These are phyloP conservation scores for Pygoscelis antarcticus DNA, from an alignment of 2,113 vertebrate species.

Conservation along the genomic window DNA sequence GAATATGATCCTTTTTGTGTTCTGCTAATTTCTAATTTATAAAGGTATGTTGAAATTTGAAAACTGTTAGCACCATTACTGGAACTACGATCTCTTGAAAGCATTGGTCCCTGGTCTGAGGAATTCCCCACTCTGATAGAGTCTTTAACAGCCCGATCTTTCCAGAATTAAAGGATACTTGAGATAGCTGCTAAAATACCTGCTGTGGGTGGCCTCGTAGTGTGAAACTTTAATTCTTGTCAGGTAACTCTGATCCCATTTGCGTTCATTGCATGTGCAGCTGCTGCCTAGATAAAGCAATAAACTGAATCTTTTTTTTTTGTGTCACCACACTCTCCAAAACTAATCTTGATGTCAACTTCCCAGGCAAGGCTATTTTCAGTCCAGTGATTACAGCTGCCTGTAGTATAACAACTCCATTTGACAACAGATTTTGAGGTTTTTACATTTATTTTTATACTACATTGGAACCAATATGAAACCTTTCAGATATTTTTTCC, in stretches of 20 bases:
- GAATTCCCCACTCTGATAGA: background rate
- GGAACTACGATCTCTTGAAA: background rate
- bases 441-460: background rate
- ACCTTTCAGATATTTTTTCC: background rate
- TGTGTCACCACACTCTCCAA: background rate
- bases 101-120: background rate
- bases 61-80: background rate
- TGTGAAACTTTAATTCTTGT: background rate
- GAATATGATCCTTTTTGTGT: constrained; percentile 22
- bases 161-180: background rate
- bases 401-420: background rate
- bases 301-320: background rate
- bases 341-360: background rate
- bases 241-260: background rate
- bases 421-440: background rate
- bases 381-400: background rate
- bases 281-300: background rate
- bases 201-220: background rate
- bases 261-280: background rate
- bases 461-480: background rate
- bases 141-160: background rate
- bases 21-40: constrained; percentile 35
- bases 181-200: background rate
- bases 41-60: background rate
- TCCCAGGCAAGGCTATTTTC: background rate